Percentiles rank a stretch among this genome's conserved stretches.
Evolutionary conservation across 2,797 vertebrate genomes (phyloP).

Genomic region (Anolis apletophallus): DNA sequence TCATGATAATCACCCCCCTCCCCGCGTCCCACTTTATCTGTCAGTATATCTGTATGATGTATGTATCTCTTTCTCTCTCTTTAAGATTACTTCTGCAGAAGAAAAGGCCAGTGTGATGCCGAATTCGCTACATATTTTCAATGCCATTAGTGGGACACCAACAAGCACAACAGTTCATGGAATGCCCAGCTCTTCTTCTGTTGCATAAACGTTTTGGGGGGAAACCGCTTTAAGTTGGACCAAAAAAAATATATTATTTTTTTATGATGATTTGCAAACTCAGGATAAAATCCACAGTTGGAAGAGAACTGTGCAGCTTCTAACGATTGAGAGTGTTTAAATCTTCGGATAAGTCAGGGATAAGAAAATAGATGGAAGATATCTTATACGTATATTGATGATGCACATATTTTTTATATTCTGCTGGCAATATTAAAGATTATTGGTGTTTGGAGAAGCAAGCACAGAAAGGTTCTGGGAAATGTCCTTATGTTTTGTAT

Average conservation of each 20-base stretch:
- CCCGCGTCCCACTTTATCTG: too few relatives aligned
- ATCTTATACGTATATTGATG: constrained; percentile 64
- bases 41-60: neutral
- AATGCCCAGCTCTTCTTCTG: constrained; percentile 88
- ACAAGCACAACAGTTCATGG: constrained; percentile 89
- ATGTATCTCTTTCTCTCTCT: constrained; percentile 51
- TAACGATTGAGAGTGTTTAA: constrained; percentile 45
- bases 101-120: constrained; percentile 87
- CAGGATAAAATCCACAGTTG: constrained; percentile 77
- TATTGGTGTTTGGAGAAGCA: constrained; percentile 64
- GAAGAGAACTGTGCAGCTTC: constrained; percentile 55
- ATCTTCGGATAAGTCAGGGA: constrained; percentile 25
- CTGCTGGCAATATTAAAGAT: constrained; percentile 72
- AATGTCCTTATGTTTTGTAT: constrained; percentile 70
- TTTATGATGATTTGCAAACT: constrained; percentile 67
- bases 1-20: too few relatives aligned
- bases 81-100: constrained; percentile 89
- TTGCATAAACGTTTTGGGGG: constrained; percentile 83
- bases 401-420: constrained; percentile 68
- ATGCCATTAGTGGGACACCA: constrained; percentile 94
- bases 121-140: constrained; percentile 94
- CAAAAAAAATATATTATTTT: constrained; percentile 61
- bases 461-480: constrained; percentile 51
- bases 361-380: constrained; percentile 51
- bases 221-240: constrained; percentile 27